Percentiles rank a stretch among this genome's conserved stretches.
Evolutionary conservation across 2,797 vertebrate genomes (phyloP).

Genomic region (Hypotaenidia philippensis): DNA sequence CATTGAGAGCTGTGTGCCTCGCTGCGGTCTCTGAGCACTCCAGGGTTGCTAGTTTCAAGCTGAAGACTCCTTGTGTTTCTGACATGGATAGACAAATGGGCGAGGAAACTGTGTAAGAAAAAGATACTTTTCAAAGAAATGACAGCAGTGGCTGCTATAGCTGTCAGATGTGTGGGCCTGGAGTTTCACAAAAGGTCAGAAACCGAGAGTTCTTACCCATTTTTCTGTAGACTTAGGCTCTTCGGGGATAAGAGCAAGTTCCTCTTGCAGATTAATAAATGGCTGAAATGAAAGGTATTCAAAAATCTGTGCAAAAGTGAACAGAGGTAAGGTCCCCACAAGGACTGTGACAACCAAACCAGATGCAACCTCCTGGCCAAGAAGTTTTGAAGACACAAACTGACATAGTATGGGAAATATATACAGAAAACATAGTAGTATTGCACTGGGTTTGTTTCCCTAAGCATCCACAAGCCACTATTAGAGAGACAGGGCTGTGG

Average conservation of each 20-base stretch:
- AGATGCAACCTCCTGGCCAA: neutral
- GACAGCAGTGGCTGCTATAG: neutral
- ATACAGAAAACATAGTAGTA: neutral
- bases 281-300: neutral
- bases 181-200: neutral
- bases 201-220: neutral
- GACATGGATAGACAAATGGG: neutral
- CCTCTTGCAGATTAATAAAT: neutral
- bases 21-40: accelerated
- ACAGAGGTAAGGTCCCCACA: neutral
- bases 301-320: neutral
- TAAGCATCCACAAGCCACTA: neutral
- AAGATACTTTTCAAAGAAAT: neutral
- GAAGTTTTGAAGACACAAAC: neutral
- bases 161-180: neutral
- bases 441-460: neutral
- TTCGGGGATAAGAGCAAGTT: neutral
- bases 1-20: neutral
- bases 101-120: neutral
- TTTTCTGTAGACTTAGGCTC: neutral
- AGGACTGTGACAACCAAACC: neutral
- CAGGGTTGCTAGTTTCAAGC: neutral
- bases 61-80: neutral
- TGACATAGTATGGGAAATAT: neutral
- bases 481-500: neutral